These are phyloP conservation scores for Xestia ashworthii DNA, from an alignment of 2,888 invertebrate species.

Conservation along the genomic window DNA sequence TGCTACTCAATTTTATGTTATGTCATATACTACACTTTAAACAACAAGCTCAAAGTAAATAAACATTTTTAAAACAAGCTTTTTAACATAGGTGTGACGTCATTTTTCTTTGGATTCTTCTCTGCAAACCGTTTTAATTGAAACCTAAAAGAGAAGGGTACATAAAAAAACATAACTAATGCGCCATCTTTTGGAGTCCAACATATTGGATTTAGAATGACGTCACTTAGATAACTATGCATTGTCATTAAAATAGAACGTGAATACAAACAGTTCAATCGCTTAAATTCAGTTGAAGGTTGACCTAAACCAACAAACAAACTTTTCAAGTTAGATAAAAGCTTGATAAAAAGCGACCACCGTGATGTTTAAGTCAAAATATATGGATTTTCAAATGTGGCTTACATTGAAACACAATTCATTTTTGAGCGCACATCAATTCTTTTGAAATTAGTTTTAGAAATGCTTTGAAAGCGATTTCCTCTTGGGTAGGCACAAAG, in stretches of 20 bases:
- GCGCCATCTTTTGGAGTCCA: neutral
- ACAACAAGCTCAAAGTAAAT: neutral
- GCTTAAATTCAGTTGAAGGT: neutral
- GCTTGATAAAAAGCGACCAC: neutral
- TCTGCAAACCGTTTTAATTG: too few species aligned
- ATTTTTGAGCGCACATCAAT: neutral
- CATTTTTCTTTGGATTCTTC: too few species aligned
- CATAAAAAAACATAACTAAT: too few species aligned
- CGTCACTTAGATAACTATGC: neutral
- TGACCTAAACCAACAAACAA: neutral
- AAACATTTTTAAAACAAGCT: neutral
- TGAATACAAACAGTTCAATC: neutral
- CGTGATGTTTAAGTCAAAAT: neutral
- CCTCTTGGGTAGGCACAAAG: neutral
- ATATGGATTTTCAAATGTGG: neutral
- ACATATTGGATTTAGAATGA: neutral
- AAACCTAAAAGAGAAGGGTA: too few species aligned
- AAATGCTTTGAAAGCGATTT: neutral
- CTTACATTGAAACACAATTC: neutral
- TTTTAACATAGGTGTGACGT: neutral
- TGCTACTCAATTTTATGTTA: neutral
- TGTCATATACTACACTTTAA: neutral
- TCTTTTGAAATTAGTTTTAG: neutral
- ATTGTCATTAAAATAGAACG: neutral
- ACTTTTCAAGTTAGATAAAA: neutral